These are phyloP conservation scores for Coryphaenoides rupestris DNA, from an alignment of 2,113 vertebrate genomes.

Conservation along the genomic window DNA sequence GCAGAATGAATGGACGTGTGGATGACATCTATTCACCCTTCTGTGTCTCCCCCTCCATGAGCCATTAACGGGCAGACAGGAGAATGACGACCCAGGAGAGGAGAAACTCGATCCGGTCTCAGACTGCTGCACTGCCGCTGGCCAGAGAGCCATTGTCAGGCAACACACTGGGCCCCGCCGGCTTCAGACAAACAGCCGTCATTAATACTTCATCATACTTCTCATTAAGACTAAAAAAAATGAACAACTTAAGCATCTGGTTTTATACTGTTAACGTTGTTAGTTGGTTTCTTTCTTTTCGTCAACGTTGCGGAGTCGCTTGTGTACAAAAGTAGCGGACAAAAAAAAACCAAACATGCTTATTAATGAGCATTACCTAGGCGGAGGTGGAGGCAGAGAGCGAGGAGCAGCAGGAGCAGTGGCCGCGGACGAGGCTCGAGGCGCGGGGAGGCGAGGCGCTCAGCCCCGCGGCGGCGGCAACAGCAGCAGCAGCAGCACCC, in stretches of 20 bases:
- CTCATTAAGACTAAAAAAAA: conserved; percentile 15
- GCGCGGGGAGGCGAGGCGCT: conserved; percentile 73
- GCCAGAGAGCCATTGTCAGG: conserved; percentile 61
- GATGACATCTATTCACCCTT: conserved; percentile 34
- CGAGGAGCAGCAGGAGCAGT: conserved; percentile 73
- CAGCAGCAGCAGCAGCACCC: conserved; percentile 79
- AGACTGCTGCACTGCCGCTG: conserved; percentile 69
- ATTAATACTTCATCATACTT: conserved; percentile 23
- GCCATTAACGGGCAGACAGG: conserved; percentile 66
- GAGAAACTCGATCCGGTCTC: conserved; percentile 70
- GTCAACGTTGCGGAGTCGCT: neutral
- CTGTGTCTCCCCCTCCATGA: conserved; percentile 54
- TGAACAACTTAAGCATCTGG: too few species aligned
- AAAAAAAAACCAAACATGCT: neutral
- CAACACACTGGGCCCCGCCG: conserved; percentile 43
- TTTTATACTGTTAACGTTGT: too few species aligned
- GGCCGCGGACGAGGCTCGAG: conserved; percentile 64
- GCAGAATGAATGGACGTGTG: conserved; percentile 25
- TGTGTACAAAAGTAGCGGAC: too few species aligned
- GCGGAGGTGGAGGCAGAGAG: conserved; percentile 69
- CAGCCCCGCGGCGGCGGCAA: conserved; percentile 86
- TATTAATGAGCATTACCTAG: conserved; percentile 70
- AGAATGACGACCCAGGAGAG: conserved; percentile 69
- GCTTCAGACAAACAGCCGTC: conserved; percentile 14
- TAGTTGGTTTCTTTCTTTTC: too few species aligned